Conservation (phyloP, 2,888 invertebrate species). For the Trissoscelio sp. region DNA sequence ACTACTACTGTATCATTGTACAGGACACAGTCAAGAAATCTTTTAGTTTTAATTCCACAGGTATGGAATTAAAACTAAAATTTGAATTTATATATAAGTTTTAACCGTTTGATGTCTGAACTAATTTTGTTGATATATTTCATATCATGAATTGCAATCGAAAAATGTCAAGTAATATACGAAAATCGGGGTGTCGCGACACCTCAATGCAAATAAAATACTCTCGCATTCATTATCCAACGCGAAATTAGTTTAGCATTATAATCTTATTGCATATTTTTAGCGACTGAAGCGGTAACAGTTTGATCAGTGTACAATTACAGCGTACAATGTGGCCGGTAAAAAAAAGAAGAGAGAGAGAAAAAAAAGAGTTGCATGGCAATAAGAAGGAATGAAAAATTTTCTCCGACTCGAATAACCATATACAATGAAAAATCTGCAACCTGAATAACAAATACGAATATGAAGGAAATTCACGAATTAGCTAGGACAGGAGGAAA, state of each 20-base stretch:
- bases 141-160: too few relatives aligned
- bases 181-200: constrained; percentile 17
- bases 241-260: constrained; percentile 56
- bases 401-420: constrained; percentile 4
- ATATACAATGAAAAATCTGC: not conserved
- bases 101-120: too few relatives aligned
- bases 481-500: not conserved
- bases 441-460: too few relatives aligned
- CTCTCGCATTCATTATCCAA: constrained; percentile 45
- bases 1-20: too few relatives aligned
- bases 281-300: constrained; percentile 33
- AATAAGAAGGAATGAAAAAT: not conserved
- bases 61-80: too few relatives aligned
- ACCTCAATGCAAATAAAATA: constrained; percentile 36
- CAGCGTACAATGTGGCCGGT: constrained; percentile 27
- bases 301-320: constrained; percentile 51
- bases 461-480: not conserved
- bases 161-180: constrained; percentile 6
- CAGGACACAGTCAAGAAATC: too few relatives aligned
- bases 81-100: too few relatives aligned
- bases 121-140: too few relatives aligned
- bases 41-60: too few relatives aligned
- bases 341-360: constrained; percentile 9
- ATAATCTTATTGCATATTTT: constrained; percentile 47
- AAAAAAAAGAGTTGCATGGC: not conserved